Conservation (phyloP, 2,888 invertebrate species). For the Julus scanicus region DNA sequence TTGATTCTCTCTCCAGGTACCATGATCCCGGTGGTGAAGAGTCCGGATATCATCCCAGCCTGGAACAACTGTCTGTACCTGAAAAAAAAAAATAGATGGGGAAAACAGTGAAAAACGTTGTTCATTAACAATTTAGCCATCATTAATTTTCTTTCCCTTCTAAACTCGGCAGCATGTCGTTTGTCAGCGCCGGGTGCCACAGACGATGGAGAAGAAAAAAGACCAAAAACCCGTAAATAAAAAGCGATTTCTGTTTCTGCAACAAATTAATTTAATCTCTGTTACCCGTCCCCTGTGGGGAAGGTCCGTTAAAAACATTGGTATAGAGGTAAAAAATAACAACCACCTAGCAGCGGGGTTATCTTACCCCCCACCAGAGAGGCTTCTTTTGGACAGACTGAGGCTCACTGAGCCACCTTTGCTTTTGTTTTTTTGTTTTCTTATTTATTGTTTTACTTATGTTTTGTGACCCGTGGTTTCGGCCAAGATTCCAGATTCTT, state of each 20-base stretch:
- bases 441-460: constrained; percentile 3
- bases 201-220: neutral
- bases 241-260: neutral
- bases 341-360: neutral
- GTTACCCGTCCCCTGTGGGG: neutral
- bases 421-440: neutral
- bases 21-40: constrained; percentile 97
- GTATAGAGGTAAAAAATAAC: neutral
- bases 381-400: neutral
- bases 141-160: neutral
- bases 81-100: neutral
- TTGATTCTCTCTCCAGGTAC: constrained; percentile 99
- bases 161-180: neutral
- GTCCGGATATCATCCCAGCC: constrained; percentile 97
- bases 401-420: neutral
- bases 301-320: neutral
- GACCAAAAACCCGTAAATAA: too few species aligned
- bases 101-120: constrained; percentile 3
- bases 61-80: constrained; percentile 77
- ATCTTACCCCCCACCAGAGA: neutral
- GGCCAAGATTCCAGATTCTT: neutral
- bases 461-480: neutral
- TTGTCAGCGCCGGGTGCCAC: neutral
- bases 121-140: constrained; percentile 11
- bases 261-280: neutral